Conservation (phyloP, 1,140 invertebrate species). For the Eufriesea mexicana region DNA sequence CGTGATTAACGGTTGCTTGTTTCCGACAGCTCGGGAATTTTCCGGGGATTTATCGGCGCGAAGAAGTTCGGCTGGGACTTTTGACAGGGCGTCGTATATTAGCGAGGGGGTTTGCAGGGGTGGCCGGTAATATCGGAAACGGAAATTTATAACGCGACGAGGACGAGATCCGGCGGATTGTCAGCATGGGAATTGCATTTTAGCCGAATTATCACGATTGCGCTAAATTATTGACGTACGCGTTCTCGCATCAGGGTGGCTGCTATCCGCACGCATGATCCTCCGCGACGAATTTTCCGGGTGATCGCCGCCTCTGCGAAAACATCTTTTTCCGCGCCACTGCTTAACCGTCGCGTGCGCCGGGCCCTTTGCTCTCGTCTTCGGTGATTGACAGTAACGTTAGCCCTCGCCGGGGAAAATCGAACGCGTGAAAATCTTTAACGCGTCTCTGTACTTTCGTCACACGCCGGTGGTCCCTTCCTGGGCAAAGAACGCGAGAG, state of each 20-base stretch:
- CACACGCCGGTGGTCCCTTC: too few species aligned
- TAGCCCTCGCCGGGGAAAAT: neutral
- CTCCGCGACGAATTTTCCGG: neutral
- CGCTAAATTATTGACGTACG: constrained; percentile 29
- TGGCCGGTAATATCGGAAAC: constrained; percentile 4
- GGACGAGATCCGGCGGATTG: neutral
- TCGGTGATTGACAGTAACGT: neutral
- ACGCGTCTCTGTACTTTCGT: neutral
- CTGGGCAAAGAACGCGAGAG: neutral
- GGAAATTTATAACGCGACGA: constrained; percentile 10
- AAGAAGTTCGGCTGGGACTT: constrained; percentile 22
- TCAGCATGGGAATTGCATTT: constrained; percentile 24
- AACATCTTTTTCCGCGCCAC: neutral
- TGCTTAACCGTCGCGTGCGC: neutral
- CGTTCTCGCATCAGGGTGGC: neutral
- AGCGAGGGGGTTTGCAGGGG: constrained; percentile 9
- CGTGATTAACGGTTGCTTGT: constrained; percentile 15
- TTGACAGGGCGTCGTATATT: constrained; percentile 13
- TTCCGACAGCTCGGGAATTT: neutral
- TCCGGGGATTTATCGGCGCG: constrained; percentile 5
- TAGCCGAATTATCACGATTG: constrained; percentile 19
- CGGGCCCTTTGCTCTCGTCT: neutral
- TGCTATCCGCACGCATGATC: constrained; percentile 7
- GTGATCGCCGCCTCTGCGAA: neutral
- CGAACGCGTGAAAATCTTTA: neutral